Conservation (phyloP, 2,797 vertebrate species). For the Decapterus maruadsi region DNA sequence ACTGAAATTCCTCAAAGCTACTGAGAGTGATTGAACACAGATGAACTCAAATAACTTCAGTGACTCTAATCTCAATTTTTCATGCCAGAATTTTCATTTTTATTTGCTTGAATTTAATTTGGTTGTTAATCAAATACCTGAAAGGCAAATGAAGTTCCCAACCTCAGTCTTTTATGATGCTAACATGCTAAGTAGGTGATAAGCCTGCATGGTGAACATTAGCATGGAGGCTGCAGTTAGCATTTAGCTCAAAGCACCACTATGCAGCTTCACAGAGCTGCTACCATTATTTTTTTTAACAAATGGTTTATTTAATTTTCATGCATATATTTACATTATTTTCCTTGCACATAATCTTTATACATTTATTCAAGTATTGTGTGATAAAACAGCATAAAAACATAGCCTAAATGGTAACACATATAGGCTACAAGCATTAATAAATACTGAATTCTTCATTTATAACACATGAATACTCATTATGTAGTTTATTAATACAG, state of each 20-base stretch:
- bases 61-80: neutral
- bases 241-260: neutral
- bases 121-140: neutral
- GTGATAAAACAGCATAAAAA: too few species aligned
- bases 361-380: too few species aligned
- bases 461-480: too few species aligned
- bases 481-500: too few species aligned
- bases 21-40: too few species aligned
- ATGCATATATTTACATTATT: too few species aligned
- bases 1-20: neutral
- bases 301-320: too few species aligned
- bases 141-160: neutral
- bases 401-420: too few species aligned
- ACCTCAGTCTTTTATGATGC: neutral
- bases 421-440: too few species aligned
- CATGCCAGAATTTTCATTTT: neutral
- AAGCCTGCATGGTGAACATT: neutral
- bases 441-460: too few species aligned
- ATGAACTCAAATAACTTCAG: neutral
- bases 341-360: too few species aligned
- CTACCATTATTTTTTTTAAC: too few species aligned
- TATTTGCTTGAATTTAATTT: neutral
- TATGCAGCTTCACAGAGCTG: neutral
- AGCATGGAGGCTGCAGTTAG: neutral
- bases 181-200: slow-evolving; percentile 3